Evolutionary conservation across 2,113 vertebrate genomes (phyloP).

Genomic region (Podarcis cretensis): DNA sequence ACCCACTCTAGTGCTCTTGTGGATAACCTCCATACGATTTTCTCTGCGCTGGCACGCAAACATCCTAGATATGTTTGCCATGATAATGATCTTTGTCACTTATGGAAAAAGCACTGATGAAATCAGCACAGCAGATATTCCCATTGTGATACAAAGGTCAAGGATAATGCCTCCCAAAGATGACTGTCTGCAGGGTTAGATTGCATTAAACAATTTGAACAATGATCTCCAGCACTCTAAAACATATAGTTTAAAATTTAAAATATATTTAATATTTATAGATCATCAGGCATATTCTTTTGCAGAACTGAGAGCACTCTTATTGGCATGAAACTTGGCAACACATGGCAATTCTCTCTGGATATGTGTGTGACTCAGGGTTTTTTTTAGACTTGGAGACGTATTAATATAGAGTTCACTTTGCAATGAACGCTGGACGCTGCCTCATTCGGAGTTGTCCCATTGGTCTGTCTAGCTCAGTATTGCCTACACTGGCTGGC

Average conservation of each 20-base stretch:
- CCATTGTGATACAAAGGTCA: not conserved
- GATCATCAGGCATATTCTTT: not conserved
- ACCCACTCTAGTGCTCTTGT: not conserved
- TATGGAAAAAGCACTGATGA: not conserved
- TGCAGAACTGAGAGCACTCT: not conserved
- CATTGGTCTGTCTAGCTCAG: not conserved
- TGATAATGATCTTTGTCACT: not conserved
- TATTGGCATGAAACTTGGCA: not conserved
- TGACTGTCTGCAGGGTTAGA: not conserved
- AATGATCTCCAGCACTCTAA: not conserved
- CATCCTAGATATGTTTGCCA: not conserved
- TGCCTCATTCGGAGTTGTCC: not conserved
- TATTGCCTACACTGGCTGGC: not conserved
- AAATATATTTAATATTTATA: not conserved
- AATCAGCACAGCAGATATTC: not conserved
- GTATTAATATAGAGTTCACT: not conserved
- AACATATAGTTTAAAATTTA: constrained; percentile 18
- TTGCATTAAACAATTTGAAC: not conserved
- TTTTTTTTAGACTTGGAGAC: not conserved
- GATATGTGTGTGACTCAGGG: not conserved
- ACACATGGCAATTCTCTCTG: not conserved
- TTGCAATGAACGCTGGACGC: not conserved
- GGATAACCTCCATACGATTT: not conserved
- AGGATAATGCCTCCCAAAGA: not conserved
- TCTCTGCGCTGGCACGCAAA: accelerated